These are phyloP conservation scores for Parapsyche elsis DNA, from an alignment of 1,140 invertebrate genomes.

Conservation along the genomic window DNA sequence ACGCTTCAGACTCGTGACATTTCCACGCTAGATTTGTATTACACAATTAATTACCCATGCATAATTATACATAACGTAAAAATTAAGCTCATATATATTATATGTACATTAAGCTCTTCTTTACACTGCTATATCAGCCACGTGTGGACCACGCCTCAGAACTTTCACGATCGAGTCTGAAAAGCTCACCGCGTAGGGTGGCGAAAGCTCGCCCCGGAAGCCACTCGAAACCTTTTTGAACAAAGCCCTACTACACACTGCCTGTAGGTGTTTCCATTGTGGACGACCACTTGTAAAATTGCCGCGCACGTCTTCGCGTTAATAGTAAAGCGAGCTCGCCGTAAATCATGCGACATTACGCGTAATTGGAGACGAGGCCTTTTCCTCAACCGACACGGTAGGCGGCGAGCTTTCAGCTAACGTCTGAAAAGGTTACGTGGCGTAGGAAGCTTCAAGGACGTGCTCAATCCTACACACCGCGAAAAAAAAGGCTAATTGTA, in stretches of 20 bases:
- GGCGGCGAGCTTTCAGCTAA: not conserved
- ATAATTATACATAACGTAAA: too few species aligned
- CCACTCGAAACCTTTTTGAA: slow-evolving; percentile 4
- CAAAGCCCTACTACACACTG: not conserved
- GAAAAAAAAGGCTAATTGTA: too few species aligned
- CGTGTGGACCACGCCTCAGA: too few species aligned
- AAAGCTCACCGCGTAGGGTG: too few species aligned
- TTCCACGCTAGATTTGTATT: too few species aligned
- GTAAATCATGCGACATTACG: slow-evolving; percentile 55
- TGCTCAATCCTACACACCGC: too few species aligned
- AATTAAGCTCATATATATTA: too few species aligned
- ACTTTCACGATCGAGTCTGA: not conserved
- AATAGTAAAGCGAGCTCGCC: slow-evolving; percentile 34
- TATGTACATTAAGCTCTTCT: too few species aligned
- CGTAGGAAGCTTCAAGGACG: not conserved
- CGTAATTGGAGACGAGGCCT: slow-evolving; percentile 51
- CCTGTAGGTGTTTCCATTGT: slow-evolving; percentile 19
- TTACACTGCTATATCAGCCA: too few species aligned
- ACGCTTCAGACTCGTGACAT: too few species aligned
- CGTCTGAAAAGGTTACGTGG: not conserved
- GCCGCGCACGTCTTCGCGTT: slow-evolving; percentile 30
- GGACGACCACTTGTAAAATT: slow-evolving; percentile 33
- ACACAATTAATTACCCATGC: too few species aligned
- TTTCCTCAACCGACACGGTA: not conserved
- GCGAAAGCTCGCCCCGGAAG: not conserved